Evolutionary conservation across 1,140 invertebrate genomes (phyloP), one percentile per base, ranked within the genome.

Genomic region (Sitobion miscanthi): DNA sequence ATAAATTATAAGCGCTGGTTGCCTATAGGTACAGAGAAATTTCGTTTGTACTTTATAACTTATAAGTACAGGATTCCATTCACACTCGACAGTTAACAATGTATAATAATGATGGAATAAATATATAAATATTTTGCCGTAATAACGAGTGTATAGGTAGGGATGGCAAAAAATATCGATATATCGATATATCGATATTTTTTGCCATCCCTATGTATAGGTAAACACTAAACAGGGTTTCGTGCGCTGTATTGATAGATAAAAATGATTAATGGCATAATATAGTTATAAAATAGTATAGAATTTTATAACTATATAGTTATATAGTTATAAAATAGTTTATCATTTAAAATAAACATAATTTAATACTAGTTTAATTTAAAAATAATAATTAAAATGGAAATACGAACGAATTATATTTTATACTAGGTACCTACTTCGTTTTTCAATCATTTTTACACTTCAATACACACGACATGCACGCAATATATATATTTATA

Each of bases 231-330:
- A 82, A 38, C 77, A 62, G 57, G 7, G 57, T 7, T 38, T 83
- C 2, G 20, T 5, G 35, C 20, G 35, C 8, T 83, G 77, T 83
- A 83, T 6, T 23, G 21, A 21, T 83, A 83, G 38, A 38, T 83
- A 83, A 83, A 9, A 83, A 83, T 83, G 77, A 83, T 83, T 38
- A 77, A 77, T 35, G 62, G n/a, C 62, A 35, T 77, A 77, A 77
- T 77, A 62, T 57, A 23, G 57, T 35, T 35, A 35, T 35, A 35
- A 35, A 35, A 35, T 35, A 35, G 35, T n/a, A n/a, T n/a, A n/a
- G n/a, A n/a, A n/a, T n/a, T n/a, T n/a, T n/a, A n/a, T n/a, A n/a
- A n/a, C n/a, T n/a, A n/a, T n/a, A n/a, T n/a, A n/a, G n/a, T n/a
- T n/a, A 77, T 77, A 62, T 57, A 23, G 57, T 35, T 35, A 35